These are phyloP conservation scores for Marisa cornuarietis DNA, from an alignment of 1,140 invertebrate genomes.

Conservation along the genomic window DNA sequence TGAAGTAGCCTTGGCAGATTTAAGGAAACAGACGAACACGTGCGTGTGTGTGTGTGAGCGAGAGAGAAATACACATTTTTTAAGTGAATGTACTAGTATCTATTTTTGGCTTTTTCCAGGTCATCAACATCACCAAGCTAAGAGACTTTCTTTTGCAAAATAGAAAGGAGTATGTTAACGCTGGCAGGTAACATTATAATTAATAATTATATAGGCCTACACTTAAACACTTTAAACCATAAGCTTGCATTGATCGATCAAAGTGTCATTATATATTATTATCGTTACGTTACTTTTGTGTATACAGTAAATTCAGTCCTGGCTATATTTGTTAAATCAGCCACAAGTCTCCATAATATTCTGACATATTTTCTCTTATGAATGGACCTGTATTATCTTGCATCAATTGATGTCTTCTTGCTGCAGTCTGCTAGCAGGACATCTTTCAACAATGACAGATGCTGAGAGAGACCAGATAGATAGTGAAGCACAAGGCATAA, in stretches of 20 bases:
- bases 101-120: conserved; percentile 38
- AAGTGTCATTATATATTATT: too few species aligned
- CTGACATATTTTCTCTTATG: conserved; percentile 65
- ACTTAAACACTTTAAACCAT: too few species aligned
- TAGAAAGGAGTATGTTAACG: conserved; percentile 85
- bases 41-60: too few species aligned
- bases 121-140: conserved; percentile 79
- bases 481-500: conserved; percentile 82
- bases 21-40: too few species aligned
- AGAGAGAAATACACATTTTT: too few species aligned
- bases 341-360: neutral
- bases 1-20: too few species aligned
- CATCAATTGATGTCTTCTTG: conserved; percentile 10
- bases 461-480: conserved; percentile 87
- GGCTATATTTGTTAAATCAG: neutral
- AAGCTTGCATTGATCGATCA: too few species aligned
- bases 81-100: neutral
- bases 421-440: conserved; percentile 59
- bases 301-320: neutral
- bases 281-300: neutral
- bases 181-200: conserved; percentile 68
- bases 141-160: conserved; percentile 85
- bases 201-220: too few species aligned
- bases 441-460: conserved; percentile 79
- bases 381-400: conserved; percentile 50